These are phyloP conservation scores for Anableps anableps DNA, from an alignment of 2,797 vertebrate genomes.

Conservation along the genomic window DNA sequence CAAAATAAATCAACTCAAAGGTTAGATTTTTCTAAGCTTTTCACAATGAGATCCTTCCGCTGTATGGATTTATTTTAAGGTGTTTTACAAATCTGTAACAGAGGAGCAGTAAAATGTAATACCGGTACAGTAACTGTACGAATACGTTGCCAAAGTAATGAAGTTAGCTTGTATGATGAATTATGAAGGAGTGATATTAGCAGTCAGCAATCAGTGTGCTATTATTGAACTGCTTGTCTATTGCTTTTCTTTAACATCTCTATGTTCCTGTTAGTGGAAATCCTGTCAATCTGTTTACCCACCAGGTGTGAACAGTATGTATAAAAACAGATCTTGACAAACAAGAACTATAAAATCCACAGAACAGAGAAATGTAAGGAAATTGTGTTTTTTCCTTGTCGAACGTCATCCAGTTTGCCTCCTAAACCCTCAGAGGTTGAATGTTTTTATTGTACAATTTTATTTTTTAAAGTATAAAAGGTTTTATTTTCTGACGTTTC, in stretches of 20 bases:
- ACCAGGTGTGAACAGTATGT: neutral
- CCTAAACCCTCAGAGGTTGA: constrained; percentile 58
- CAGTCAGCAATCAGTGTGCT: neutral
- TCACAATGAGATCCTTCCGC: too few species aligned
- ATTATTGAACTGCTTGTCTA: neutral
- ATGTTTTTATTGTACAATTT: constrained; percentile 41
- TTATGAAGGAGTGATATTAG: constrained; percentile 8
- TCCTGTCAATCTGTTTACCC: neutral
- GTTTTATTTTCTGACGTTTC: neutral
- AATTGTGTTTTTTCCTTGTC: constrained; percentile 10
- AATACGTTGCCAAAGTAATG: constrained; percentile 29
- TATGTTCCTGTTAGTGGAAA: neutral
- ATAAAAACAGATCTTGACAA: neutral
- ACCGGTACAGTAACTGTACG: neutral
- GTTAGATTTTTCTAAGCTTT: neutral
- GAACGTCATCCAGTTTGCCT: constrained; percentile 65
- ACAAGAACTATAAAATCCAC: neutral
- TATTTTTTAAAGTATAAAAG: neutral
- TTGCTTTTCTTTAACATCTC: neutral
- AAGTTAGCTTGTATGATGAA: neutral
- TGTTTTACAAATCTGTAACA: neutral
- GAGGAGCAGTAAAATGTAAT: neutral
- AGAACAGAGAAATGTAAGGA: neutral
- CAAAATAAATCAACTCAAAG: neutral
- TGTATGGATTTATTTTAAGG: neutral